phyloP scores from a whole-genome alignment of 2,888 invertebrate genomes.

The Lottia scabra region DNA sequence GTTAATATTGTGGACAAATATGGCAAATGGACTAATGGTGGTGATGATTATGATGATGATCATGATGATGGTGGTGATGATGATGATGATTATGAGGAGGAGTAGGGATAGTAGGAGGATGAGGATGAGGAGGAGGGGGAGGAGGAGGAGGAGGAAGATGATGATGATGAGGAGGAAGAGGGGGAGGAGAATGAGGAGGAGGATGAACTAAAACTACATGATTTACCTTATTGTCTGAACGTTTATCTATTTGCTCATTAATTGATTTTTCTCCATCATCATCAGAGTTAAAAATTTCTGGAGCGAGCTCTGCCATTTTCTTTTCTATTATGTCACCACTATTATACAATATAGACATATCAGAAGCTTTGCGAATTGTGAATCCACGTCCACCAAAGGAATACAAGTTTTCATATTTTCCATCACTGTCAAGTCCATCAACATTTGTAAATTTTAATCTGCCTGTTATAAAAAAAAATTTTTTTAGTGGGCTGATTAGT shows the following conservation, averaged over 20 bases:
- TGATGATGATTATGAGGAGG: no score
- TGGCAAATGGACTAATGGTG: no score
- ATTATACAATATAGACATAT: constrained; percentile 27
- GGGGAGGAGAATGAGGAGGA: no score
- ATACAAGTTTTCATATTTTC: constrained; percentile 17
- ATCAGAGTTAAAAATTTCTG: neutral
- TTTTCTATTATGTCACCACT: constrained; percentile 20
- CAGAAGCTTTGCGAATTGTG: constrained; percentile 21
- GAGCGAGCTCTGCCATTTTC: neutral
- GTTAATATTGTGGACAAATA: no score
- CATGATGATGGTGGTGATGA: no score
- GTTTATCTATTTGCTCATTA: neutral
- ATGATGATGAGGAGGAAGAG: no score
- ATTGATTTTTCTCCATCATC: neutral
- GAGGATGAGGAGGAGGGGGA: no score
- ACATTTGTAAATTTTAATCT: constrained; percentile 20
- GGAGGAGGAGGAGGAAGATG: no score
- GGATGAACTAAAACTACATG: no score
- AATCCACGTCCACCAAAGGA: constrained; percentile 26
- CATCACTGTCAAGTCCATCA: neutral
- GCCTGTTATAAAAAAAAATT: constrained; percentile 6
- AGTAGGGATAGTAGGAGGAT: no score
- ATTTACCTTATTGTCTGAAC: constrained; percentile 21
- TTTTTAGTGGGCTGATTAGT: no score
- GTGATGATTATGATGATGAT: no score